A percentile compares a stretch with the other conserved stretches of the same genome.
Evolutionary conservation across 2,797 vertebrate species (phyloP).

Genomic region (Pseudochirops cupreus): DNA sequence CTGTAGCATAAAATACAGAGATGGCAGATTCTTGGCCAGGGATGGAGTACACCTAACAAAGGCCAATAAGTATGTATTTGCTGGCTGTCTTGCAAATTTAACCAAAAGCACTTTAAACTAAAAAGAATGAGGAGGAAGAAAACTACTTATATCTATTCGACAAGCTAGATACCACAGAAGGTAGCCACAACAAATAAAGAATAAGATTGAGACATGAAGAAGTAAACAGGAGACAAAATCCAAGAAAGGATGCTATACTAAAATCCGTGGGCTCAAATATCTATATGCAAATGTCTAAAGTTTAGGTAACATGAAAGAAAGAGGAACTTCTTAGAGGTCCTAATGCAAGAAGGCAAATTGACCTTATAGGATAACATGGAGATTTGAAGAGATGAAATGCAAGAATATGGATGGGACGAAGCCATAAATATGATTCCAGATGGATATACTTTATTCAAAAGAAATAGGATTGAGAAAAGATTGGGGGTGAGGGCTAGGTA

Average conservation of each 20-base stretch:
- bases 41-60: neutral
- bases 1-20: neutral
- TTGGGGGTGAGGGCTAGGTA: neutral
- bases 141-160: neutral
- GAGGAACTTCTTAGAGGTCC: neutral
- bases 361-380: neutral
- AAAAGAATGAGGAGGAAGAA: neutral
- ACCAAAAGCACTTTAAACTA: neutral
- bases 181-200: neutral
- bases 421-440: neutral
- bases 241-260: neutral
- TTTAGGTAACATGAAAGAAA: neutral
- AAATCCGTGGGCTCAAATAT: neutral
- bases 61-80: neutral
- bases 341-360: neutral
- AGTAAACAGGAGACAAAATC: neutral
- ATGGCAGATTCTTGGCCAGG: neutral
- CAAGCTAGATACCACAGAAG: neutral
- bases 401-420: too few relatives aligned
- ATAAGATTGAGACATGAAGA: neutral
- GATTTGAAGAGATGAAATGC: neutral
- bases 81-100: neutral
- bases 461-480: neutral
- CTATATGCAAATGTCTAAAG: neutral
- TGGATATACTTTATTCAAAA: neutral